Conservation (phyloP, 2,797 vertebrate genomes). For the Oreochromis grahami region DNA sequence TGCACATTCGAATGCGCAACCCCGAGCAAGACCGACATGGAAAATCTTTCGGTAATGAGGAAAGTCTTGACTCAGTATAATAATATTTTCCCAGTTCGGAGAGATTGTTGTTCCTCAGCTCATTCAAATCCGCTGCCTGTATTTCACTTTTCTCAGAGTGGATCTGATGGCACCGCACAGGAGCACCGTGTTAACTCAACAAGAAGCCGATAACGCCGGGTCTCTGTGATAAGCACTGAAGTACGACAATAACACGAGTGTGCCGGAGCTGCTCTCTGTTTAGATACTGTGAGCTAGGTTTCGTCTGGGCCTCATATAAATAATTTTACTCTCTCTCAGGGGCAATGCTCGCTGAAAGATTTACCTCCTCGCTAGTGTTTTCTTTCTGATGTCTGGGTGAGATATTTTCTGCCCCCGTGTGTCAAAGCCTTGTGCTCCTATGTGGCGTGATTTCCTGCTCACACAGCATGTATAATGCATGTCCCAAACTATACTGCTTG, state of each 20-base stretch:
- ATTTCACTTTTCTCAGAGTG: conserved; percentile 8
- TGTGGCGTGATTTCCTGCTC: conserved; percentile 58
- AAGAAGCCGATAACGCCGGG: conserved; percentile 17
- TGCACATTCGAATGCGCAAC: conserved; percentile 16
- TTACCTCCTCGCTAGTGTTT: conserved; percentile 55
- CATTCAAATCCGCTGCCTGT: conserved; percentile 9
- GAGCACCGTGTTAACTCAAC: conserved; percentile 17
- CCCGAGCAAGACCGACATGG: conserved; percentile 26
- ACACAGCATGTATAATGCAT: conserved; percentile 68
- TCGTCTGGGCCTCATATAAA: conserved; percentile 41
- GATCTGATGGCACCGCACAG: not conserved
- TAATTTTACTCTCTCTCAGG: conserved; percentile 50
- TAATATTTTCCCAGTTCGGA: conserved; percentile 33
- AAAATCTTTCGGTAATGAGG: conserved; percentile 55
- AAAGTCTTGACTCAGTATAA: conserved; percentile 53
- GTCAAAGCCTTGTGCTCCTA: conserved; percentile 13
- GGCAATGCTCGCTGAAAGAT: conserved; percentile 56
- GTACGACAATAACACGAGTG: conserved; percentile 10
- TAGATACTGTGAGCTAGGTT: conserved; percentile 6
- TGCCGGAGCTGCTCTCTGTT: conserved; percentile 17
- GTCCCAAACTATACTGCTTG: conserved; percentile 58
- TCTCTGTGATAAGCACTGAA: conserved; percentile 12
- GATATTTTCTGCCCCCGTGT: conserved; percentile 24
- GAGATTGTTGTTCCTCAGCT: conserved; percentile 42
- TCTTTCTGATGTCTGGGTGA: not conserved